phyloP scores from a whole-genome alignment of 1,140 invertebrate genomes.

The Ceratosolen solmsi region DNA sequence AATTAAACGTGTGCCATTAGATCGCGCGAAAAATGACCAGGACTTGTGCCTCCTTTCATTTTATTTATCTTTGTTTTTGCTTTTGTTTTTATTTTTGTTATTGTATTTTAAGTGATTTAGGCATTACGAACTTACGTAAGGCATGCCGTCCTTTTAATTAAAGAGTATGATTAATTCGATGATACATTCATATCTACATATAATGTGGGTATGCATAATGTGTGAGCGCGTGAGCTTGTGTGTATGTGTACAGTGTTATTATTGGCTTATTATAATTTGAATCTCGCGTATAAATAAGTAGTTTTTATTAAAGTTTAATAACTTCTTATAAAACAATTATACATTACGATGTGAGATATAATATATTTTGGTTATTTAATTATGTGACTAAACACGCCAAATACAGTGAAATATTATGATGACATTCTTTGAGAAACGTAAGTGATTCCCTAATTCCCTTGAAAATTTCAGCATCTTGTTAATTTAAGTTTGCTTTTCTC shows the following conservation, averaged over 20 bases:
- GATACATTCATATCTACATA: background rate
- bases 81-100: background rate
- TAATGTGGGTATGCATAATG: too few species aligned
- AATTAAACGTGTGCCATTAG: background rate
- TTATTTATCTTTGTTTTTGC: background rate
- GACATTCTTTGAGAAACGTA: background rate
- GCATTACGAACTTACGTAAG: background rate
- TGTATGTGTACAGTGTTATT: background rate
- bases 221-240: too few species aligned
- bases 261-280: slow-evolving; percentile 8
- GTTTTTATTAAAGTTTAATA: slow-evolving; percentile 5
- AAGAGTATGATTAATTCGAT: slow-evolving; percentile 3
- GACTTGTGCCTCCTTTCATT: background rate
- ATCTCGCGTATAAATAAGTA: background rate
- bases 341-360: background rate
- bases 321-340: slow-evolving; percentile 6
- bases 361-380: background rate
- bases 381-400: too few species aligned
- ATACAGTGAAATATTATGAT: background rate
- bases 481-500: background rate
- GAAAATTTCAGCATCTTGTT: background rate
- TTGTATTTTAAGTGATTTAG: background rate
- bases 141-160: slow-evolving; percentile 14
- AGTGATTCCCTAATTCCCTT: background rate
- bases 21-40: background rate